Base-by-base conservation (phyloP, 2,113 vertebrate species). In the Uropsilus gracilis region DNA sequence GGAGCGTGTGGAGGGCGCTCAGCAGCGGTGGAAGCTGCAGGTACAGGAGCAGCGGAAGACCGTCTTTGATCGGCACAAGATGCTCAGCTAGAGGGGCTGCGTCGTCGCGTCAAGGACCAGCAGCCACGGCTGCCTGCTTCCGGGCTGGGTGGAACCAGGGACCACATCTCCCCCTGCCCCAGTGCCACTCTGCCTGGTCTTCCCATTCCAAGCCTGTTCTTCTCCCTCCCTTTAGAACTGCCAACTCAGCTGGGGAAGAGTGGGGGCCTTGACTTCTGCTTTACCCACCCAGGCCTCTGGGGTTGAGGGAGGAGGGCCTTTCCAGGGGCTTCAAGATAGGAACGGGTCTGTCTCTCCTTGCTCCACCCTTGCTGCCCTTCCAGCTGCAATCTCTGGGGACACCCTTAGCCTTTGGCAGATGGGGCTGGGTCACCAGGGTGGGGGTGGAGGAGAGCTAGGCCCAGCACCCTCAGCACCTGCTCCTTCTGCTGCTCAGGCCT, bases 31-130 rank as follows among this genome's bases (percentile, higher is more conserved):
- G 99, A 99, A 99, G 96, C 98, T 99, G 95, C 99, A 99, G 97
- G 99, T 99, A 95, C 99, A 99, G 98, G 99, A 99, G 94, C 99
- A 99, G 97, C 98, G 99, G 94, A 99, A 99, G 98, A 99, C 99
- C 0, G 99, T 99, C 57, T 99, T 99, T 0, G 99, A 99, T 92
- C 99, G 99, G 44, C 99, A 99, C 98, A 99, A 99, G 98, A 98
- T 99, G 98, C 99, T 99, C 50, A 99, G 99, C 98, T 99, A 98
- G 98, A 97, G 20, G 44, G 32, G 26, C 57, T 1, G 24, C 34
- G 1, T 3, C 0, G 17, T 24, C 0, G n/a, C 4, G 3, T 2
- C 66, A 6, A 28, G 75, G 46, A 61, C 68, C 14, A 0, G 34
- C 2, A 30, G 22, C 81, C 63, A 0, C 8, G 4, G 61, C 85